Evolutionary conservation across 2,113 vertebrate genomes (phyloP), one percentile per base, ranked within the genome.

Genomic region (Suncus etruscus): DNA sequence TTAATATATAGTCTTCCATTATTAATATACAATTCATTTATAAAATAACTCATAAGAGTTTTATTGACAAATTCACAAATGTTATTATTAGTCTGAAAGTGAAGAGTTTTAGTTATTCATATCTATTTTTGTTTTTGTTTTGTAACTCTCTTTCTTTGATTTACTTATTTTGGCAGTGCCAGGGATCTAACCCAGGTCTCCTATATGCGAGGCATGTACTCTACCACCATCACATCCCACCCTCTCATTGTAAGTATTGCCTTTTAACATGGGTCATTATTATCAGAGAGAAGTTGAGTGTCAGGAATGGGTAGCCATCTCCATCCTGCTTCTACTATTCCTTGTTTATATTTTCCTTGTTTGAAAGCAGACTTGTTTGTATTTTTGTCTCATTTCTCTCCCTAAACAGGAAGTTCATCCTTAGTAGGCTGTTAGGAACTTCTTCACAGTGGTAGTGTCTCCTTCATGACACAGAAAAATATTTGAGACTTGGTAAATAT

Each of bases 101-200:
- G 69, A 83, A 65, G 63, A 18, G 25, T 80, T 69, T 80, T 91
- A 58, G 39, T 70, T 87, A 86, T 86, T 88, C 32, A 58, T 31
- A 8, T 18, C 5, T 39, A 68, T 89, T 70, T 72, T 91, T 66
- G 11, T 89, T 6, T 4, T 47, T 85, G 32, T 70, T 11, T 94
- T 75, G 58, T 61, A 61, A 61, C 22, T 61, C 18, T 78, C 7
- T 74, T 74, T 74, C 75, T 39, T 39, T 39, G 3, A 39, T 54
- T 1, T 29, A 66, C 22, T 15, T 61, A 61, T 61, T 61, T 61
- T 61, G 58, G 58, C 18, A 61, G 58, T 61, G 58, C 18, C 58
- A 61, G 39, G 39, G 39, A 39, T 39, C 39, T 39, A 39, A 39
- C 39, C 39, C 39, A 39, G 39, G 39, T 39, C 39, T 39, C 39